Percentiles rank a stretch among this genome's conserved stretches.
These are phyloP conservation scores for Mus caroli DNA, from an alignment of 2,797 vertebrate genomes.

Conservation along the genomic window DNA sequence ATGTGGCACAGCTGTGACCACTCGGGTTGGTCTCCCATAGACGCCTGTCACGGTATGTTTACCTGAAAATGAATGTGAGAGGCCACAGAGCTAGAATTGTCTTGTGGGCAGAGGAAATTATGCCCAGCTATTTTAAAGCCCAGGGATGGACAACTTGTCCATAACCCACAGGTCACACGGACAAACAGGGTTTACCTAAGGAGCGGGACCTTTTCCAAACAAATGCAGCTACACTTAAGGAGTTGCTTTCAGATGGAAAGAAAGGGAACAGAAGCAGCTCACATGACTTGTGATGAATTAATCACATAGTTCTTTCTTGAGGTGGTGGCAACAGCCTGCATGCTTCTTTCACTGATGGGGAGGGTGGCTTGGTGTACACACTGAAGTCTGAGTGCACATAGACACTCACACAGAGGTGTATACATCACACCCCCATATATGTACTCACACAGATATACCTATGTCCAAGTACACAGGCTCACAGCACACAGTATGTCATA, in stretches of 20 bases:
- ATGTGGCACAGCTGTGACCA: conserved; percentile 94
- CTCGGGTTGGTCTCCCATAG: conserved; percentile 92
- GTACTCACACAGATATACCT: not conserved
- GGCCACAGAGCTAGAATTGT: conserved; percentile 91
- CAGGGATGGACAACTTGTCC: conserved; percentile 89
- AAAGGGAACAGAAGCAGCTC: conserved; percentile 78
- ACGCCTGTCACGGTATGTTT: conserved; percentile 93
- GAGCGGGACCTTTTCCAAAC: conserved; percentile 90
- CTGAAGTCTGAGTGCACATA: not conserved
- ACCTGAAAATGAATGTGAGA: conserved; percentile 96
- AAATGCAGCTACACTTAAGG: conserved; percentile 90
- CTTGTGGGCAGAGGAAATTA: conserved; percentile 91
- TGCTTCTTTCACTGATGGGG: conserved; percentile 16
- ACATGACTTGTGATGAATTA: conserved; percentile 73
- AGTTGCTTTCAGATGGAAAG: conserved; percentile 84
- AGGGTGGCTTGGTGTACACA: not conserved
- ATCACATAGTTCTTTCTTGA: conserved; percentile 19
- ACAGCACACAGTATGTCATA: not conserved
- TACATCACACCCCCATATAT: too few relatives aligned
- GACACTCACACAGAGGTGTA: not conserved
- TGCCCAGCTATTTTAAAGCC: conserved; percentile 87
- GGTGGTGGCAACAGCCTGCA: not conserved
- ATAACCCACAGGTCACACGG: conserved; percentile 83
- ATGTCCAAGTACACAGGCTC: not conserved
- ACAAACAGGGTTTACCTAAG: conserved; percentile 89